Base-by-base conservation (phyloP, 1,140 invertebrate species). In the Phthorimaea operculella region DNA sequence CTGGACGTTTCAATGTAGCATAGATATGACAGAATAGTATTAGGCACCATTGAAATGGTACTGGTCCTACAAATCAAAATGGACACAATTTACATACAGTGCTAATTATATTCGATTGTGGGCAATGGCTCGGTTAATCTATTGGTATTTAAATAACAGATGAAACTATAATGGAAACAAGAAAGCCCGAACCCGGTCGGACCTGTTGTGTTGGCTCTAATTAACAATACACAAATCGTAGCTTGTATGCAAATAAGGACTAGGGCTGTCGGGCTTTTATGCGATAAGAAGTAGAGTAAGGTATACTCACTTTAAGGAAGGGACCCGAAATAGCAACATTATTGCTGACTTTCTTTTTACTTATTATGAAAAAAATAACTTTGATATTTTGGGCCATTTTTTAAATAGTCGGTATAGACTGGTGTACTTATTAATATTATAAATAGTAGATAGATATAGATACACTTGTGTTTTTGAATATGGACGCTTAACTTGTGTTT, bases 191-290 rank as follows among this genome's bases (percentile, higher is more conserved):
- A 18, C 45, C 15, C 48, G 2, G 17, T 7, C 48, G 69, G 78
- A 84, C 81, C 81, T 75, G 81, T 81, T 82, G 72, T 75, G 81
- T 81, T 82, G 72, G 78, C 76, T 83, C 81, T 83, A 83, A 85
- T 84, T 84, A 84, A 83, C 79, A 80, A 84, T 78, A 83, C 79
- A 84, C 81, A 83, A 84, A 84, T 84, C 79, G 81, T 76, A 82
- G 74, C 79, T 80, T 84, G 81, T 84, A 83, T 84, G 81, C 78
- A 83, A 84, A 84, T 82, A 74, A 82, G 74, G 36, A n/a, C 36
- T n/a, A 39, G 36, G 36, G 36, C 10, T 39, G 36, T n/a, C 36
- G 21, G 6, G 21, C 36, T 39, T 39, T 12, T 12, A 9, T 39
- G 36, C 10, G 36, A 39, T 39, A 39, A 10, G 10, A 9, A 34